Conservation (phyloP, 92 coral and sea anemone species). For the Blastomussa wellsi region DNA sequence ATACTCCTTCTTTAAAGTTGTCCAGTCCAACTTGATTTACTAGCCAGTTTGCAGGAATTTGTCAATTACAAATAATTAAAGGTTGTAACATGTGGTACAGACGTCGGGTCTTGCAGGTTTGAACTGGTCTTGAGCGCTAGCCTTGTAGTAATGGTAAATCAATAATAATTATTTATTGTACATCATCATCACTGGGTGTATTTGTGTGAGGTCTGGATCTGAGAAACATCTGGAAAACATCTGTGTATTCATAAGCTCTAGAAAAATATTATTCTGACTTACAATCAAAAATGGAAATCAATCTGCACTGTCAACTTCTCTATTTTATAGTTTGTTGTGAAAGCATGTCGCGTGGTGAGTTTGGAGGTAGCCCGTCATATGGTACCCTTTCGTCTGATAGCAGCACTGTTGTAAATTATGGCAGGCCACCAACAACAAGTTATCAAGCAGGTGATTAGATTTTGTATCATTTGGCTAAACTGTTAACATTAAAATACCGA, state of each 20-base stretch:
- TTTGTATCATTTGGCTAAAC: neutral
- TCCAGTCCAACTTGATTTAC: no score
- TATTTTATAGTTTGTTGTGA: neutral
- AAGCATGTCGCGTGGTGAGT: slow-evolving; percentile 68
- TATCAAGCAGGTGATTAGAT: neutral
- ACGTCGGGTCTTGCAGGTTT: no score
- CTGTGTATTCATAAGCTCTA: no score
- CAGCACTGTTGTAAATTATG: slow-evolving; percentile 1
- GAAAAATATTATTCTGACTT: no score
- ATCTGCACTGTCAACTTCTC: neutral
- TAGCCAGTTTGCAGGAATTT: no score
- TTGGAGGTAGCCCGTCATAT: slow-evolving; percentile 55
- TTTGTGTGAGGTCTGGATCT: neutral
- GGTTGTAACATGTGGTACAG: no score
- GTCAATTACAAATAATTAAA: no score
- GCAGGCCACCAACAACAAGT: slow-evolving; percentile 12
- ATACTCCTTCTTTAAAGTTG: no score
- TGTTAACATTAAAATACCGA: no score
- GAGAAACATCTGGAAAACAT: neutral
- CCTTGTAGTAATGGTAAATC: no score
- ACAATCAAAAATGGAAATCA: neutral
- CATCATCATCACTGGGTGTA: neutral
- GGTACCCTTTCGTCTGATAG: slow-evolving; percentile 33
- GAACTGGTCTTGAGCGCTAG: no score
- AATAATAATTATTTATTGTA: no score